These are phyloP conservation scores for Gymnoscelis rufifasciata DNA, from an alignment of 2,888 invertebrate species.

Conservation along the genomic window DNA sequence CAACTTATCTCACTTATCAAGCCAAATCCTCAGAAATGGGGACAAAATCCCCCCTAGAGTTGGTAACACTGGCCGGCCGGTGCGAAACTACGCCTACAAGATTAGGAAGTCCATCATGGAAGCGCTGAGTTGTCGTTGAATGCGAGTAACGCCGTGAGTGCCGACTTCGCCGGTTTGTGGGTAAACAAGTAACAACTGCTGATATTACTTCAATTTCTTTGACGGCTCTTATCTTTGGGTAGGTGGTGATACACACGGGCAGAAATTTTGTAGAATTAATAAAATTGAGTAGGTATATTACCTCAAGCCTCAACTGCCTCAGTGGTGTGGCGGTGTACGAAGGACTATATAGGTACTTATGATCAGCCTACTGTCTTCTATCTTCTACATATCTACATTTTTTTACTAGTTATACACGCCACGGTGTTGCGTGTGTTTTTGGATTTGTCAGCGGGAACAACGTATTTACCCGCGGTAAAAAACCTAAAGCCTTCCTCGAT, in stretches of 20 bases:
- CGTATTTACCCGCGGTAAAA: no score
- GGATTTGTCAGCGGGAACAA: no score
- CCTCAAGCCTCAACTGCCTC: no score
- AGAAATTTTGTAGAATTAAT: background rate
- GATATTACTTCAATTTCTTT: slow-evolving; percentile 61
- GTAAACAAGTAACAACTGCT: slow-evolving; percentile 54
- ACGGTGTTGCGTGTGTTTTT: no score
- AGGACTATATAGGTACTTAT: no score
- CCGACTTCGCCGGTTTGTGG: slow-evolving; percentile 41
- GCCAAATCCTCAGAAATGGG: slow-evolving; percentile 17
- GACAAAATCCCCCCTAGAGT: slow-evolving; percentile 11
- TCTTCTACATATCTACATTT: no score
- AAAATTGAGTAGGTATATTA: no score
- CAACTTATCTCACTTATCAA: slow-evolving; percentile 21
- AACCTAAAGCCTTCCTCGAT: no score
- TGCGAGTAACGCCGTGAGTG: slow-evolving; percentile 33
- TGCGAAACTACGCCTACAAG: slow-evolving; percentile 23
- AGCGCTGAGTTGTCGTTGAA: slow-evolving; percentile 23
- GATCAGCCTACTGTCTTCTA: no score
- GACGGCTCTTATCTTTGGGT: slow-evolving; percentile 52
- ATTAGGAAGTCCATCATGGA: slow-evolving; percentile 51
- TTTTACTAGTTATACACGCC: no score
- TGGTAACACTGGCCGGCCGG: background rate
- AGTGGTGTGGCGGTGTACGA: no score
- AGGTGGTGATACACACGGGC: slow-evolving; percentile 34